Base-by-base conservation (phyloP, 2,113 vertebrate species). In the Vimba vimba region DNA sequence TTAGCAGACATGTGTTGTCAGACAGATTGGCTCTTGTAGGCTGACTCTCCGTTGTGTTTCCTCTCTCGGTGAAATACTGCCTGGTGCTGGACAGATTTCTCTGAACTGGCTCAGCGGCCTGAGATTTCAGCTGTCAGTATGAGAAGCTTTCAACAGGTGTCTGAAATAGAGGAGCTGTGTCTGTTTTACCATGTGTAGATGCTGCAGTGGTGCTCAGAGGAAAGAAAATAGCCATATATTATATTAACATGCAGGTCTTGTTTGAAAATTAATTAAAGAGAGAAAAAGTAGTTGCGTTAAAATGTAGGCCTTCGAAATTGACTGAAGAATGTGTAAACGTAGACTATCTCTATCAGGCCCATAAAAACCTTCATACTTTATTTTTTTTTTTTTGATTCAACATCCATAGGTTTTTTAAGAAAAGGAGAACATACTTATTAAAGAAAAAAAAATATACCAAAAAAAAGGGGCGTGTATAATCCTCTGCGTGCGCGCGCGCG, bases 61-160 rank as follows among this genome's bases (percentile, higher is more conserved):
- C 43, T 7, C 27, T 52, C 47, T 78, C 75, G 6, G 77, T 80
- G 78, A 80, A 80, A 80, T 47, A 19, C n/a, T 45, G 39, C 7
- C 57, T 43, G 55, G 78, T 27, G 78, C 27, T 64, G 23, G 39
- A 43, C 30, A 79, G 21, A 79, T 80, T 79, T 80, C 39, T 73
- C 71, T 25, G 71, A 75, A 47, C n/a, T 47, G 39, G 68, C 33
- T 10, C 15, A 19, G 64, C 8, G 7, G 68, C 68, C 19, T 2
- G 79, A 62, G 59, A 86, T 76, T 74, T 83, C 84, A 15, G 25
- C 60, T 66, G 87, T 73, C 64, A 52, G 36, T 59, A 3, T 1
- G 12, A 79, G 50, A 88, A 23, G 68, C 23, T 62, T 86, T 50
- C 25, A 84, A 81, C 87, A 88, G 87, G 85, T 88, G 87, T 52